Percentiles rank a stretch among this genome's conserved stretches.
Evolutionary conservation across 2,113 vertebrate species (phyloP).

Genomic region (Nothocercus nigrocapillus): DNA sequence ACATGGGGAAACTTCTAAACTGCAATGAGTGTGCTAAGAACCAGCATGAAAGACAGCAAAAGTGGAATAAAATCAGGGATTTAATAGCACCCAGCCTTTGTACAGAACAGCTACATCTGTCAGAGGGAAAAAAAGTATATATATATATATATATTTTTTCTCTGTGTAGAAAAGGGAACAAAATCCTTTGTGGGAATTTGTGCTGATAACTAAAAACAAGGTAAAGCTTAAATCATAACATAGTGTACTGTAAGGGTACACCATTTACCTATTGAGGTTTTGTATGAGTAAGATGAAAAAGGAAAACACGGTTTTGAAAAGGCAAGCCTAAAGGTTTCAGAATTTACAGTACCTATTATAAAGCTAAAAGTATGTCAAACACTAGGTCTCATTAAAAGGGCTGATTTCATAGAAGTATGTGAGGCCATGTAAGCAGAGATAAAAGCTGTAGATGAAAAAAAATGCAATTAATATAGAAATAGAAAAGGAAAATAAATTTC

Average conservation of each 20-base stretch:
- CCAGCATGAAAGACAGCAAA: not conserved
- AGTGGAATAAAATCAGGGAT: not conserved
- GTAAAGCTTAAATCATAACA: not conserved
- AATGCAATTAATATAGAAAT: not conserved
- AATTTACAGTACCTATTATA: not conserved
- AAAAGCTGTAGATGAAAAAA: not conserved
- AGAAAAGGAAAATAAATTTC: not conserved
- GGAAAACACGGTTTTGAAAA: not conserved
- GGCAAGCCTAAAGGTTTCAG: not conserved
- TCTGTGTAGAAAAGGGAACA: not conserved
- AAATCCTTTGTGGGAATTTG: not conserved
- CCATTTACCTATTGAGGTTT: not conserved
- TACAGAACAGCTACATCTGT: not conserved
- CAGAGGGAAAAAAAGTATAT: not conserved
- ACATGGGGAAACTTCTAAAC: not conserved
- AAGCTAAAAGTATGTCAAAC: not conserved
- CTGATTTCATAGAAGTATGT: not conserved
- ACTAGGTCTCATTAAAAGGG: not conserved
- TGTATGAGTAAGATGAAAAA: not conserved
- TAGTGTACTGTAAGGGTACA: not conserved
- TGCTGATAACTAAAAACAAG: not conserved
- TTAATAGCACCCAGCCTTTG: not conserved
- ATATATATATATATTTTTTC: no score
- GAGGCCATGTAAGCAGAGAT: not conserved
- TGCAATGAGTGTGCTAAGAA: not conserved